Base-by-base conservation (phyloP, 2,113 vertebrate genomes). In the Etheostoma cragini region DNA sequence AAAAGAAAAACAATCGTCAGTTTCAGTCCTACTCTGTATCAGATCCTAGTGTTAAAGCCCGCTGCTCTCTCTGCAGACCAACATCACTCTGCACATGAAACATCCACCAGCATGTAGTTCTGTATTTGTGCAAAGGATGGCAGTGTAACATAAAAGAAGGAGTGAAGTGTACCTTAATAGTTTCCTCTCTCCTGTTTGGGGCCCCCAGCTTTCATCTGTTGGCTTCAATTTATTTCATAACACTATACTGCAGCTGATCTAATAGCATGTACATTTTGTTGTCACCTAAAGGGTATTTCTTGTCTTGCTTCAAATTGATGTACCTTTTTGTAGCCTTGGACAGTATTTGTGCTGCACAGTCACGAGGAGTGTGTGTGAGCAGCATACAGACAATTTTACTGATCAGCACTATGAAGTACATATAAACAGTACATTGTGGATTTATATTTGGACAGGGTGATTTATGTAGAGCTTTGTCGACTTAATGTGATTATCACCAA, bases 151-250 rank as follows among this genome's bases (percentile, higher is more conserved):
- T 17, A 85, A 62, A 71, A 53, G 8, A 73, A 49, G 6, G 73
- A 35, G 12, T 15, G 19, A 46, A 3, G 15, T 1, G 47, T 58
- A 17, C 77, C 65, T 73, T 81, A 54, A 73, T 73, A n/a, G 67
- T 61, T 72, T 56, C 33, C 66, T 82, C 56, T 78, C 67, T 78
- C 62, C 72, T 77, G 72, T 75, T 69, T 26, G 68, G 76, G 85
- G 76, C 84, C 91, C 53, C 53, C 8, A 90, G 89, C 92, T 85
- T 83, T 89, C 89, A 90, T 92, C 88, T 90, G 87, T 71, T 91
- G 88, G 86, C 91, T 89, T 86, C 90, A 82, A 84, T 93, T 92
- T 89, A 85, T 92, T 91, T 88, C 89, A 89, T 91, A 90, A 78
- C 90, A 86, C 80, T 78, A 72, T 87, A 86, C 87, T 80, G 91